Evolutionary conservation across 2,113 vertebrate genomes (phyloP).

Genomic region (Archilochus colubris): DNA sequence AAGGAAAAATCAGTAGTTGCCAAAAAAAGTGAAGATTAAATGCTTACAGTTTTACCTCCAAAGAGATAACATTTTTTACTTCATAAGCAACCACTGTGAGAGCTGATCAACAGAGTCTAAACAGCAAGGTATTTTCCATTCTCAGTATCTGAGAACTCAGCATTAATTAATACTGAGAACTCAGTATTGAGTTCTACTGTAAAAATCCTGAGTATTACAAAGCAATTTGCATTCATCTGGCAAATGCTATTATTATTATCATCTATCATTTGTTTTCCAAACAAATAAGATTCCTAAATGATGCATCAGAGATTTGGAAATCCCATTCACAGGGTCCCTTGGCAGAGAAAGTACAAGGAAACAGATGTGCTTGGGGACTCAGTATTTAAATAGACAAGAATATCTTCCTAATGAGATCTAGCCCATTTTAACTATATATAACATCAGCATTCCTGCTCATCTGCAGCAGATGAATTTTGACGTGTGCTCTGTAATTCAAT

Average conservation of each 20-base stretch:
- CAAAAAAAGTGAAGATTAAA: not conserved
- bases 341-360: slow-evolving; percentile 21
- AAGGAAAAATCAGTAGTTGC: not conserved
- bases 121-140: not conserved
- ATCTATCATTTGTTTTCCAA: slow-evolving; percentile 20
- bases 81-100: not conserved
- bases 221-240: not conserved
- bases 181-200: too few relatives aligned
- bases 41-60: not conserved
- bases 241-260: not conserved
- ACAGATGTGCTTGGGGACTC: slow-evolving; percentile 29
- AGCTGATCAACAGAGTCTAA: not conserved
- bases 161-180: too few relatives aligned
- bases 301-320: slow-evolving; percentile 37
- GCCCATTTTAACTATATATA: not conserved
- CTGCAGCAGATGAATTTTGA: not conserved
- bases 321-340: slow-evolving; percentile 19
- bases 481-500: not conserved
- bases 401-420: slow-evolving; percentile 26
- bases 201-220: not conserved
- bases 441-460: not conserved
- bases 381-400: slow-evolving; percentile 24
- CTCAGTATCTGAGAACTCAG: not conserved
- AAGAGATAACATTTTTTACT: not conserved
- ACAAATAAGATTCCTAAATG: slow-evolving; percentile 10